Percentiles rank a stretch among this genome's conserved stretches.
Conservation (phyloP, 2,888 invertebrate genomes). For the Drosophila emarginata region DNA sequence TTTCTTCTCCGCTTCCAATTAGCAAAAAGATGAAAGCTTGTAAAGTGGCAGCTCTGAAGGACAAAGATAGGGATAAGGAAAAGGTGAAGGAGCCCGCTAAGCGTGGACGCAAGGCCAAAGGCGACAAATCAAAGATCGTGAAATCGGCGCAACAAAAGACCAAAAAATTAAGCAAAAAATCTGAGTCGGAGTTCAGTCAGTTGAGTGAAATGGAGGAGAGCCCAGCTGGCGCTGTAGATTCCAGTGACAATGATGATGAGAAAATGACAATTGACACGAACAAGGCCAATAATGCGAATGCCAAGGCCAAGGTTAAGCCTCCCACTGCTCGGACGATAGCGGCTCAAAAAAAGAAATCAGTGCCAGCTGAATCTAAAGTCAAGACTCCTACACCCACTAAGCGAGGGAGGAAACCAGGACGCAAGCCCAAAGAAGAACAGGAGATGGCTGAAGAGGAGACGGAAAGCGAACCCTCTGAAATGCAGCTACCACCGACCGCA, state of each 20-base stretch:
- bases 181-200: constrained; percentile 47
- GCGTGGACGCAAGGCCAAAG: constrained; percentile 54
- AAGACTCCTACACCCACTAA: constrained; percentile 57
- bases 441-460: constrained; percentile 42
- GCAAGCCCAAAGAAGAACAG: constrained; percentile 13
- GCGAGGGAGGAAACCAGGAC: constrained; percentile 47
- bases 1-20: constrained; percentile 27
- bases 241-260: constrained; percentile 67
- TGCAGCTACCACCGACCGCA: constrained; percentile 74
- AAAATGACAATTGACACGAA: constrained; percentile 44
- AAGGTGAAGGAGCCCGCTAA: constrained; percentile 47
- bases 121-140: constrained; percentile 49
- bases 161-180: constrained; percentile 61
- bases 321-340: constrained; percentile 66
- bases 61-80: constrained; percentile 46
- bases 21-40: constrained; percentile 54
- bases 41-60: constrained; percentile 46
- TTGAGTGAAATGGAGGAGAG: constrained; percentile 48
- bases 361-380: constrained; percentile 57
- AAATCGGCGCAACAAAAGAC: constrained; percentile 60
- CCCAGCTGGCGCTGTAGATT: constrained; percentile 47
- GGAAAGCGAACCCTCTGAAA: constrained; percentile 50
- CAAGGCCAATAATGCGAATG: not conserved
- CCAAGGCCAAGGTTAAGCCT: constrained; percentile 46
- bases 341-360: constrained; percentile 62